Evolutionary conservation across 2,888 invertebrate genomes (phyloP).

Genomic region (Hirtodrosophila histrioides): DNA sequence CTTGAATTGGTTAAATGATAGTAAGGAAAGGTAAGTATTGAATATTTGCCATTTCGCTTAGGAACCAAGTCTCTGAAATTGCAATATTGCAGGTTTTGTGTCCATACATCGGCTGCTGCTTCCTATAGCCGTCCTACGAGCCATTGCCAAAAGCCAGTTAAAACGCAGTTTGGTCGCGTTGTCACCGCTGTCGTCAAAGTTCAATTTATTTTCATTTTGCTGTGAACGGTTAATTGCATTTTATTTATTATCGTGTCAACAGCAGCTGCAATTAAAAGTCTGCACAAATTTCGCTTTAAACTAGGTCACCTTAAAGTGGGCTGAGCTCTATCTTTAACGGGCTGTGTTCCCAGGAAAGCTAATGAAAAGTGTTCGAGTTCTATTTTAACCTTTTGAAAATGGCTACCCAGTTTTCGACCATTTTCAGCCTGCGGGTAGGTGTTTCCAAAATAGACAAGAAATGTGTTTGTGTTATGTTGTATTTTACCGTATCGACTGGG

Average conservation of each 20-base stretch:
- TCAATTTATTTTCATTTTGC: constrained; percentile 74
- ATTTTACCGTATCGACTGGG: too few species aligned
- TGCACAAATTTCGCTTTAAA: constrained; percentile 22
- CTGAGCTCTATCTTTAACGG: constrained; percentile 1
- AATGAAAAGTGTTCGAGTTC: too few species aligned
- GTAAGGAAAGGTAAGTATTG: too few species aligned
- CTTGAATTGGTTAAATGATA: too few species aligned
- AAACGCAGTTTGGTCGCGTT: constrained; percentile 38
- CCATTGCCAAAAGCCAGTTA: constrained; percentile 13
- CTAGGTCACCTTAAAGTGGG: constrained; percentile 46
- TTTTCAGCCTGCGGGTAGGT: too few species aligned
- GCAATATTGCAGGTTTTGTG: neutral
- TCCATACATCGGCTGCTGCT: neutral
- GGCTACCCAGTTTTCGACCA: too few species aligned
- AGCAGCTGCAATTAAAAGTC: constrained; percentile 65
- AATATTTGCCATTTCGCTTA: too few species aligned
- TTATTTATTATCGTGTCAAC: constrained; percentile 79
- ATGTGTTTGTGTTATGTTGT: too few species aligned
- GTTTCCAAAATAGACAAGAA: too few species aligned
- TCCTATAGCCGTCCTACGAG: neutral
- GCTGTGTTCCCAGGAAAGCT: too few species aligned
- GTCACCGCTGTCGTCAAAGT: constrained; percentile 60
- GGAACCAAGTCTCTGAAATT: too few species aligned
- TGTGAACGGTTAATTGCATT: constrained; percentile 71
- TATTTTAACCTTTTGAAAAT: too few species aligned